A percentile compares a stretch with the other conserved stretches of the same genome.
Evolutionary conservation across 2,113 vertebrate genomes (phyloP).

Genomic region (Bubalus kerabau): DNA sequence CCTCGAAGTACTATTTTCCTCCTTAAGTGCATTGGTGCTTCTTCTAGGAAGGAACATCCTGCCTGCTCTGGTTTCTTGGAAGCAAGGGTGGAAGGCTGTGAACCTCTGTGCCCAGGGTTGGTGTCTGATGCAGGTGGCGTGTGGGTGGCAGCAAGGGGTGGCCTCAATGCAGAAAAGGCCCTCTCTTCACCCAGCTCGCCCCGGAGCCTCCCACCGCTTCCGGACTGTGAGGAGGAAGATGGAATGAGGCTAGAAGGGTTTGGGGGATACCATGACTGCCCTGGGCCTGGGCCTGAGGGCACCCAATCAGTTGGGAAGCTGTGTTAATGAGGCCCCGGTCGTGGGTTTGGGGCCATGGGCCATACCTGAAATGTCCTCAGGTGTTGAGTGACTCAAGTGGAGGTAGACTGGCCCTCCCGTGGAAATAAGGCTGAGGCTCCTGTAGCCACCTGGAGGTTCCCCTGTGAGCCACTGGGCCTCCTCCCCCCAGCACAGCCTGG

Average conservation of each 20-base stretch:
- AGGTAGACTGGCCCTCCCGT: neutral
- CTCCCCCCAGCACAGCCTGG: neutral
- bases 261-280: neutral
- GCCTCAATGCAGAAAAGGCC: accelerated
- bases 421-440: neutral
- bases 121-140: neutral
- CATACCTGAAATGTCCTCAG: neutral
- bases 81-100: neutral
- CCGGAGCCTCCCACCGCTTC: neutral
- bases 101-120: neutral
- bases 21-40: neutral
- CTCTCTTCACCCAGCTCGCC: neutral
- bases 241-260: neutral
- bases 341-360: neutral
- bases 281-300: neutral
- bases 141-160: neutral
- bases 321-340: neutral
- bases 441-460: neutral
- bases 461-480: neutral
- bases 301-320: too few species aligned
- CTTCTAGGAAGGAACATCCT: neutral
- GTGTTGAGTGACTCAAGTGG: accelerated
- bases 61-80: neutral
- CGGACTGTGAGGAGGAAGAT: neutral
- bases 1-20: neutral